Base-by-base conservation (phyloP, 2,797 vertebrate species). In the Rhynchonycteris naso region DNA sequence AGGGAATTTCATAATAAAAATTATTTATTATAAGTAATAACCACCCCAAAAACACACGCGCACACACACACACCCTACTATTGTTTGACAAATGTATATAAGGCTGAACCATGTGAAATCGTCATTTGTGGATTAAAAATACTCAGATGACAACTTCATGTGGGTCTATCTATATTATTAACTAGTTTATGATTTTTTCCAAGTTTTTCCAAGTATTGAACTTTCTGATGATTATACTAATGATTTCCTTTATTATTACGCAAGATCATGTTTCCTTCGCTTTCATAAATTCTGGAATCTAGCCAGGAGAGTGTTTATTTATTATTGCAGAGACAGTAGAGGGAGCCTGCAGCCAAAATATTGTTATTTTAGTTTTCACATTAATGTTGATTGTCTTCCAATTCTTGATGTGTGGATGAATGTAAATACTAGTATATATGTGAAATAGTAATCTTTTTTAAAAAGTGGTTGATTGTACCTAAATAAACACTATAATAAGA, bases 321-420 rank as follows among this genome's bases (percentile, higher is more conserved):
- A 93, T 95, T 91, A 96, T 97, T 96, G 75, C 50, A 91, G 86
- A 96, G 90, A 96, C 97, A 97, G 97, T 82, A 97, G 97, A 96
- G 96, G 97, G 96, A 97, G 97, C 96, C 91, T 97, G 95, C 79
- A 95, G 85, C 86, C 93, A 96, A 93, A 97, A 93, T 66, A 95
- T 93, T 80, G 58, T 85, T 88, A 89, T 58, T 85, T 61, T 76
- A 90, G 78, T 35, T 35, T 65, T 81, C 26, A n/a, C 54, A 47
- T 69, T 83, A 91, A 92, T 43, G 19, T 87, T 71, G n/a, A 61
- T 74, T 43, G 28, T 91, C 71, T 93, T 96, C 86, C 33, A n/a
- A 68, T 95, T 95, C 58, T 88, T 92, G 65, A 69, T 35, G 2
- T 88, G 24, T 93, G 75, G 26, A 61, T 91, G 38, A 92, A 83